Conservation (phyloP, 1,140 invertebrate genomes). For the Nasonia vitripennis region DNA sequence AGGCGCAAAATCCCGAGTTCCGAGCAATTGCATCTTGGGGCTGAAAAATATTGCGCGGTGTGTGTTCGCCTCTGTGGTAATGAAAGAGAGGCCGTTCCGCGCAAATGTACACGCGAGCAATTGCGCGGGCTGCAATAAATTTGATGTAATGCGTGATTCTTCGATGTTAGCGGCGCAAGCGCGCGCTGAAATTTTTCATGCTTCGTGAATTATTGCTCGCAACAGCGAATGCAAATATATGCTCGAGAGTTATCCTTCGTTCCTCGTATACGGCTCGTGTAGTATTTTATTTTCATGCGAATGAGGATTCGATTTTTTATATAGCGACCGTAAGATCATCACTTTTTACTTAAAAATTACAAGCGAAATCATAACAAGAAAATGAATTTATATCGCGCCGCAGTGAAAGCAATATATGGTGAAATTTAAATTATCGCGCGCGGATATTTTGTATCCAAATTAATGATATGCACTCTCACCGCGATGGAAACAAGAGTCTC, state of each 20-base stretch:
- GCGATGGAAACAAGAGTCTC: constrained; percentile 18
- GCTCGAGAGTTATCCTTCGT: neutral
- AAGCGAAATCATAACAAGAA: neutral
- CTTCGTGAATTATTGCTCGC: too few species aligned
- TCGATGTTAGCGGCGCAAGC: neutral
- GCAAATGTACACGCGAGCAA: neutral
- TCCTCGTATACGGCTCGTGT: neutral
- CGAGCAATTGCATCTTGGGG: constrained; percentile 45
- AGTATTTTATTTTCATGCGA: neutral
- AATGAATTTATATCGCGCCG: neutral
- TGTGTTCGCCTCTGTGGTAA: constrained; percentile 6
- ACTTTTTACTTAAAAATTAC: neutral
- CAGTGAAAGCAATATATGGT: constrained; percentile 12
- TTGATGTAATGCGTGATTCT: constrained; percentile 23
- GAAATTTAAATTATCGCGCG: neutral
- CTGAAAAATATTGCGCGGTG: constrained; percentile 43
- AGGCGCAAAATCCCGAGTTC: constrained; percentile 31
- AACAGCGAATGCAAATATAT: neutral
- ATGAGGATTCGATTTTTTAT: neutral
- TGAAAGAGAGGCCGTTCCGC: constrained; percentile 44
- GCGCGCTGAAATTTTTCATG: too few species aligned
- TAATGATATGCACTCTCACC: constrained; percentile 2
- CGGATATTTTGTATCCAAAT: neutral
- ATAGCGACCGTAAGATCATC: neutral
- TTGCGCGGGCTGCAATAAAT: constrained; percentile 43